phyloP scores from a whole-genome alignment of 1,140 invertebrate species.

The Drepana arcuata region DNA sequence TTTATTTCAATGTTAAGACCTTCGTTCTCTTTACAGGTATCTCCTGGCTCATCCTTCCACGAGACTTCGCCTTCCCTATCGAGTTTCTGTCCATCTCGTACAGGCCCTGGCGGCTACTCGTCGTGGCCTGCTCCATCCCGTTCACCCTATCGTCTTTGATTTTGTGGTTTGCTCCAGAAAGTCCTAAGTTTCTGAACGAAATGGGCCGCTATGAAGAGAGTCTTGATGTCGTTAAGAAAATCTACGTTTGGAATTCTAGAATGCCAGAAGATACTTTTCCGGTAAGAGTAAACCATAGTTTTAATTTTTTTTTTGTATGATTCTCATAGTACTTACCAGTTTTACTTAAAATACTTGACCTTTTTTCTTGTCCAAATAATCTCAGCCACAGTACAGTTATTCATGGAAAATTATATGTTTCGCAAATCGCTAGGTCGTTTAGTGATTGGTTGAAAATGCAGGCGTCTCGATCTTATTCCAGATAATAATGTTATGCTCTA shows the following conservation, averaged over 20 bases:
- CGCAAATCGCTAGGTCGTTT: too few relatives aligned
- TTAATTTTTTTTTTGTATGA: too few relatives aligned
- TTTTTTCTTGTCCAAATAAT: too few relatives aligned
- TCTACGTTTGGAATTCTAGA: slow-evolving; percentile 72
- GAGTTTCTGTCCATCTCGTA: slow-evolving; percentile 57
- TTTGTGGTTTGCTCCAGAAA: slow-evolving; percentile 78
- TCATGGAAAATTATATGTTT: too few relatives aligned
- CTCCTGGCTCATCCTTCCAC: slow-evolving; percentile 78
- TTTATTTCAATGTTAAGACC: too few relatives aligned
- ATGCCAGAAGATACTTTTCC: slow-evolving; percentile 43
- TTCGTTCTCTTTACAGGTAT: too few relatives aligned
- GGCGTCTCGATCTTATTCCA: too few relatives aligned
- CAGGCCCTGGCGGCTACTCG: slow-evolving; percentile 79
- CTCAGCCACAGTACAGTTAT: too few relatives aligned
- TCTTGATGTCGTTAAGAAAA: slow-evolving; percentile 70
- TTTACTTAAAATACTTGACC: too few relatives aligned
- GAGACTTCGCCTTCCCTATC: slow-evolving; percentile 58
- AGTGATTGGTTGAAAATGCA: too few relatives aligned
- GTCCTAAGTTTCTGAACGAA: slow-evolving; percentile 78
- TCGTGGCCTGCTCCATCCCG: slow-evolving; percentile 76
- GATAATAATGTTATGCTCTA: background rate
- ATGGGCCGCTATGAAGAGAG: slow-evolving; percentile 71
- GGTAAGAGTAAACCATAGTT: too few relatives aligned
- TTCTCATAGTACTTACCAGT: too few relatives aligned
- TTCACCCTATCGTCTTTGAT: slow-evolving; percentile 73